Evolutionary conservation across 1,140 invertebrate species (phyloP), one percentile per base, ranked within the genome.

Genomic region (Drosophila baimaii): DNA sequence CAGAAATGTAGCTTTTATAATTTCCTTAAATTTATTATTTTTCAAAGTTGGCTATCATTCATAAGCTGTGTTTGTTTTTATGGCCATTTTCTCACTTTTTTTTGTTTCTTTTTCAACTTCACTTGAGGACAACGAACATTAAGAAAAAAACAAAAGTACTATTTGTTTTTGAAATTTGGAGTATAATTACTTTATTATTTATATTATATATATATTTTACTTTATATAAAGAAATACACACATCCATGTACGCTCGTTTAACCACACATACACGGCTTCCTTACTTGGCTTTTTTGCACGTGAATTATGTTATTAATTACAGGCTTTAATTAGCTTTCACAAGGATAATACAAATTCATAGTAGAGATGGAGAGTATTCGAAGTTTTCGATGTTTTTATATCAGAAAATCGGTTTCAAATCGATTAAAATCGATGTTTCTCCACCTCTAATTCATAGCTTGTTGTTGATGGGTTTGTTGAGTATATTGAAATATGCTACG

Each of bases 161-260:
- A 13, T n/a, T 59, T 17, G 15, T 4, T 33, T 65, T 65, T 33
- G 27, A 52, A 43, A 33, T 69, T 71, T 69, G 23, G 68, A 69
- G n/a, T 70, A 57, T 66, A 70, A 57, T 71, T 69, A 69, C 65
- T 69, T 71, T 71, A 69, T 64, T 63, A 35, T 70, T 56, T 69
- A 37, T 71, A 46, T 71, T 46, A 39, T 54, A 59, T 59, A 47
- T 70, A 57, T 70, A 57, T 69, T 39, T 29, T 70, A 69, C 39
- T 68, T 71, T 55, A 31, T 39, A 17, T 47, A 57, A 69, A 69
- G 64, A 70, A 70, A 71, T 59, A 63, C 68, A 70, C 41, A 51
- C 25, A 31, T 66, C 17, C 39, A 37, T 55, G 37, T 56, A 47
- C 23, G 41, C 29, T 63, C 47, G 35, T 15, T 25, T 37, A 31